phyloP scores from a whole-genome alignment of 2,113 vertebrate genomes.

The Vicugna pacos region DNA sequence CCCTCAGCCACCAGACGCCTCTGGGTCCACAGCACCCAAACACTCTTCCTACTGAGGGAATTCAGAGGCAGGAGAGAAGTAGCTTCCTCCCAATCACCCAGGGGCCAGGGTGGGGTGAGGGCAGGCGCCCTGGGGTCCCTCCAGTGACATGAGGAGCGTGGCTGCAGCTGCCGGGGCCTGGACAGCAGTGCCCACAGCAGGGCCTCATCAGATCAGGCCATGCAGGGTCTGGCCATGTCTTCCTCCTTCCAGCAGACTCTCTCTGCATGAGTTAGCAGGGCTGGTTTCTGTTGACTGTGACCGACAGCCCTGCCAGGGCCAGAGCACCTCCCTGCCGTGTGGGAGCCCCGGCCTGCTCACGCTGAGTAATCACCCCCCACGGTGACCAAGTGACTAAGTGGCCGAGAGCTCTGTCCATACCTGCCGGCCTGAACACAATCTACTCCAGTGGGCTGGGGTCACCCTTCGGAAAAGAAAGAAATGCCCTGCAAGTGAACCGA shows the following conservation, averaged over 20 bases:
- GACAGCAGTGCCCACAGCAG: background rate
- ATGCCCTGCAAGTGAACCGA: too few species aligned
- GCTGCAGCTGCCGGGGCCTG: background rate
- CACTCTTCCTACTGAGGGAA: background rate
- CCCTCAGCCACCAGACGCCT: background rate
- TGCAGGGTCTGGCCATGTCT: background rate
- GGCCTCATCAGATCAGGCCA: background rate
- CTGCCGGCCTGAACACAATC: background rate
- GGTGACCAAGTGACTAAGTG: background rate
- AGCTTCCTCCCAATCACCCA: background rate
- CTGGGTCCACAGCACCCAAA: background rate
- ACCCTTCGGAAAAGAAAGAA: background rate
- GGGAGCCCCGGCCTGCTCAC: background rate
- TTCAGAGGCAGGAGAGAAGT: background rate
- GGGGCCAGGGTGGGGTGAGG: background rate
- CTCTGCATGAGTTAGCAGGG: background rate
- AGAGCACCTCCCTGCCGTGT: too few species aligned
- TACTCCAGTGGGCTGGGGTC: background rate
- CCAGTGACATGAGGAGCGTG: rapidly evolving
- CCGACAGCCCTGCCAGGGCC: background rate
- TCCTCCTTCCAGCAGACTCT: background rate
- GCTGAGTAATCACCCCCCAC: background rate
- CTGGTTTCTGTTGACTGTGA: background rate
- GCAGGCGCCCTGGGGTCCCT: background rate
- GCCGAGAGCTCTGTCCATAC: background rate